A percentile compares a stretch with the other conserved stretches of the same genome.
Conservation (phyloP, 2,113 vertebrate genomes). For the Erinaceus europaeus region DNA sequence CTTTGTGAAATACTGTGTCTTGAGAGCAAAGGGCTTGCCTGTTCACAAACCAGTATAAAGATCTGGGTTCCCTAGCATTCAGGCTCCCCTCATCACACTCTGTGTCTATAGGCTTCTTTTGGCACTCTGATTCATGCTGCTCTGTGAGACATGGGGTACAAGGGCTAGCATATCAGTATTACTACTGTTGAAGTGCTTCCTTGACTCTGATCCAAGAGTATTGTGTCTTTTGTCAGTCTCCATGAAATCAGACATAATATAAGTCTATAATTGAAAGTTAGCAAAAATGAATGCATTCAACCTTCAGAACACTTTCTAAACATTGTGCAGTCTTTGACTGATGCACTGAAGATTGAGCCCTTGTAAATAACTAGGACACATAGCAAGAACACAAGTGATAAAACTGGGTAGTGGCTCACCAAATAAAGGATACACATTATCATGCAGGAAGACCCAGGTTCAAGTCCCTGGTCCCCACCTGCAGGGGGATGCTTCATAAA, state of each 20-base stretch:
- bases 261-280: not conserved
- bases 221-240: not conserved
- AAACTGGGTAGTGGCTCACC: too few species aligned
- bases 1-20: not conserved
- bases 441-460: too few species aligned
- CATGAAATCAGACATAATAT: not conserved
- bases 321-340: not conserved
- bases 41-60: not conserved
- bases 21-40: not conserved
- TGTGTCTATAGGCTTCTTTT: not conserved
- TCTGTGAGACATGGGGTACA: not conserved
- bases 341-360: not conserved
- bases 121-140: not conserved
- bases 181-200: not conserved
- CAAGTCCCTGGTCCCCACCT: too few species aligned
- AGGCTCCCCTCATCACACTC: too few species aligned
- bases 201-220: not conserved
- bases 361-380: not conserved
- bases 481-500: too few species aligned
- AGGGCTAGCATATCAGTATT: not conserved
- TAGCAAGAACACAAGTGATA: not conserved
- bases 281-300: not conserved
- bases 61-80: not conserved
- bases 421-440: too few species aligned
- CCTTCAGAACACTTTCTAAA: constrained; percentile 23